Evolutionary conservation across 2,113 vertebrate species (phyloP).

Genomic region (Diadophis punctatus): DNA sequence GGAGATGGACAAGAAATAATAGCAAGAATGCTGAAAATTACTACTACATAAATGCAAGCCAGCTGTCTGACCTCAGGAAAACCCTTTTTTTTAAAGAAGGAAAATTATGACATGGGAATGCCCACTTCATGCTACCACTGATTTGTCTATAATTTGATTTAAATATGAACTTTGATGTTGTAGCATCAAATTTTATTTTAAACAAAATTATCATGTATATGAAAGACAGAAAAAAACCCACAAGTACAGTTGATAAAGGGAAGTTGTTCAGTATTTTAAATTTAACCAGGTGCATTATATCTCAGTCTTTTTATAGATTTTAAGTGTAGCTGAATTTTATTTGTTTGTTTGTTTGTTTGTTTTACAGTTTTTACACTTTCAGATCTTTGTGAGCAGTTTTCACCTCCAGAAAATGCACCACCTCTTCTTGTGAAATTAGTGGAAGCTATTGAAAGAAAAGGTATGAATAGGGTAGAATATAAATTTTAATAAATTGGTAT

Average conservation of each 20-base stretch:
- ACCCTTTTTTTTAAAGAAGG: background rate
- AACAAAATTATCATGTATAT: background rate
- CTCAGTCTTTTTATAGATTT: background rate
- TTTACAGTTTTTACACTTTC: slow-evolving; percentile 75
- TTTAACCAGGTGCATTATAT: slow-evolving; percentile 22
- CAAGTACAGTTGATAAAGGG: background rate
- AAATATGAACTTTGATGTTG: background rate
- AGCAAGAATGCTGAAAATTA: background rate
- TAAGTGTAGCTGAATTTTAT: slow-evolving; percentile 8
- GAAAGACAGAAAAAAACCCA: background rate
- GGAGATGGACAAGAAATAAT: background rate
- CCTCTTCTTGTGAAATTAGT: slow-evolving; percentile 81
- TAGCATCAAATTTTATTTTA: background rate
- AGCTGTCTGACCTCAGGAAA: background rate
- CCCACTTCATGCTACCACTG: background rate
- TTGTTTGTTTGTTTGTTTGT: slow-evolving; percentile 15
- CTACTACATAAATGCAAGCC: background rate
- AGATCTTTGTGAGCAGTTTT: slow-evolving; percentile 90
- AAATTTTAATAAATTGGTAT: fast-evolving
- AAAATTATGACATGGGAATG: background rate
- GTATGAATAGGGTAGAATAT: slow-evolving; percentile 63
- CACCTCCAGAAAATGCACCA: slow-evolving; percentile 82
- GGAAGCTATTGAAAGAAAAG: slow-evolving; percentile 92
- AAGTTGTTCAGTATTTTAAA: slow-evolving; percentile 26
- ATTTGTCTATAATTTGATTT: background rate